Evolutionary conservation across 2,113 vertebrate species (phyloP).

Genomic region (Laticauda laticaudata): DNA sequence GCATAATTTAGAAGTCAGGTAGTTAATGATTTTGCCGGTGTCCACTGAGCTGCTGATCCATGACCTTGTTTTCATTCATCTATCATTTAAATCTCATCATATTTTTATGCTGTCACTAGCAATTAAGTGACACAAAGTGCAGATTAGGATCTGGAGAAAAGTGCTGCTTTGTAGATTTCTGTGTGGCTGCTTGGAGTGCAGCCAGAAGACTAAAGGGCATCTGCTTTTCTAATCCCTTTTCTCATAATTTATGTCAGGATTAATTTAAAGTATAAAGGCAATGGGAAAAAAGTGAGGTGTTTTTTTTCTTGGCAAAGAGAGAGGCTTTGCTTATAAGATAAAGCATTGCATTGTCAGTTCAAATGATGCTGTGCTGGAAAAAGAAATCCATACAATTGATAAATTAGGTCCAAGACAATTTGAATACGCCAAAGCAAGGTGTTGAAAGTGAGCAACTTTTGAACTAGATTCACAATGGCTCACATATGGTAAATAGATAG

Average conservation of each 20-base stretch:
- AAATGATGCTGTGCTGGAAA: not conserved
- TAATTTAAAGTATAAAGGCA: not conserved
- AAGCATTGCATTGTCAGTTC: not conserved
- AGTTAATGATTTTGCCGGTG: slow-evolving; percentile 51
- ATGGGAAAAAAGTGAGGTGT: not conserved
- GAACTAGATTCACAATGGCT: no score
- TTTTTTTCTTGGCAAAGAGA: not conserved
- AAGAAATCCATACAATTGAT: not conserved
- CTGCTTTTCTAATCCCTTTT: slow-evolving; percentile 28
- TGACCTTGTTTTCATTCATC: slow-evolving; percentile 58
- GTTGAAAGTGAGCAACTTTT: not conserved
- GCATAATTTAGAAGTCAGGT: slow-evolving; percentile 44
- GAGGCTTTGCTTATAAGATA: not conserved
- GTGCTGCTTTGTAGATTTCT: slow-evolving; percentile 40
- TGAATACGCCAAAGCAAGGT: not conserved
- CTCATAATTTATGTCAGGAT: not conserved
- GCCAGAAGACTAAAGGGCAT: slow-evolving; percentile 10
- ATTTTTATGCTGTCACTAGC: slow-evolving; percentile 45
- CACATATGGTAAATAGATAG: not conserved
- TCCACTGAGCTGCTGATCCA: slow-evolving; percentile 55
- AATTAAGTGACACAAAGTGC: slow-evolving; percentile 58
- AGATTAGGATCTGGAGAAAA: slow-evolving; percentile 42
- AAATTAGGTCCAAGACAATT: not conserved
- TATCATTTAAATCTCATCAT: slow-evolving; percentile 58
- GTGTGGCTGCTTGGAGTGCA: slow-evolving; percentile 34